Base-by-base conservation (phyloP, 2,888 invertebrate species). In the Luffia ferchaultella region DNA sequence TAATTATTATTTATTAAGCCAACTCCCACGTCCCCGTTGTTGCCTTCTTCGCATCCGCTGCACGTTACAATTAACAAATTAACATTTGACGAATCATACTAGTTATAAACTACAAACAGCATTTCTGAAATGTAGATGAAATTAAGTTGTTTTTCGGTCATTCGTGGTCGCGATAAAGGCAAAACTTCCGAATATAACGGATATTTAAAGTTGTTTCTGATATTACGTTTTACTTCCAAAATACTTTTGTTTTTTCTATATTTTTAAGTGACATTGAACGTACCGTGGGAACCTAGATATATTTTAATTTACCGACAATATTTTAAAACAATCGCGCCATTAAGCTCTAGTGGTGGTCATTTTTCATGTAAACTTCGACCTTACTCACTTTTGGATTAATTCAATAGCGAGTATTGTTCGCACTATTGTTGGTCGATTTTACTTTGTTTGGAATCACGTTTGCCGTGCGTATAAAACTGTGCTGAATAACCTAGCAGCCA, bases 321-420 rank as follows among this genome's bases (percentile, higher is more conserved):
- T 60, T 61, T 57, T 48, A 54, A 64, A 63, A 74, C 71, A 75
- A 73, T 76, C 63, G 65, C 60, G 59, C 66, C 71, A 73, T 76
- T 75, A 74, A 50, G 45, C 48, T 44, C 42, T 16, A 12, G 45
- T 20, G n/a, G 16, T 16, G 16, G 20, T 20, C 30, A 46, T 45
- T 53, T 51, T 51, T 46, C 50, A n/a, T 45, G 17, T 30, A 48
- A 45, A n/a, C 42, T 42, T 18, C 45, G 46, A 50, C 48, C 50
- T 48, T 20, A 50, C n/a, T 30, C 30, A 30, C n/a, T n/a, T n/a
- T n/a, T n/a, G n/a, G n/a, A n/a, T n/a, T n/a, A n/a, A n/a, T n/a
- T n/a, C n/a, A 30, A n/a, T 17, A 5, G 30, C n/a, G 7, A n/a
- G 30, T 30, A 12, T 12, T 3, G 30, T 30, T 30, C 30, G 12